These are phyloP conservation scores for Druon quercuslanigerum DNA, from an alignment of 1,140 invertebrate species.

Conservation along the genomic window DNA sequence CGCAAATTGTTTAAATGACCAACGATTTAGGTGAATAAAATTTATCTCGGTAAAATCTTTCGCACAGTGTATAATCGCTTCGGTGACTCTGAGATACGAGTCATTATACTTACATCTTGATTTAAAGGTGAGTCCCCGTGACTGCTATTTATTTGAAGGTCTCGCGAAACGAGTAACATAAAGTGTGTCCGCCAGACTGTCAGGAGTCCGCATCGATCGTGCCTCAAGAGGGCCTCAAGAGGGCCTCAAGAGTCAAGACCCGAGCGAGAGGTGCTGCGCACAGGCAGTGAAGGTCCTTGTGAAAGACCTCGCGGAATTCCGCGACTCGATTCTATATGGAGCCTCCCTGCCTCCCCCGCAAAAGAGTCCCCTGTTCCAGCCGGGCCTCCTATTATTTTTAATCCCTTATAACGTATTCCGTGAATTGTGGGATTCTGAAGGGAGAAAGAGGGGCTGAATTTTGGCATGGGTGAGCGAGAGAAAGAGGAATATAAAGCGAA, in stretches of 20 bases:
- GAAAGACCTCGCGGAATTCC: constrained; percentile 54
- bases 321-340: constrained; percentile 40
- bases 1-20: constrained; percentile 1
- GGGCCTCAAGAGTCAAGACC: neutral
- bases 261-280: neutral
- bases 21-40: constrained; percentile 16
- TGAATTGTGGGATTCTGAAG: constrained; percentile 45
- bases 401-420: constrained; percentile 64
- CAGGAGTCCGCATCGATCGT: constrained; percentile 15
- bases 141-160: constrained; percentile 31
- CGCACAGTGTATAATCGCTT: constrained; percentile 21
- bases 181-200: constrained; percentile 26
- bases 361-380: constrained; percentile 42
- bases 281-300: neutral
- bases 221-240: neutral
- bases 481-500: constrained; percentile 61
- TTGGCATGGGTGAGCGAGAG: constrained; percentile 37
- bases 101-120: constrained; percentile 31
- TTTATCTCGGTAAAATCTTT: constrained; percentile 20
- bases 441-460: constrained; percentile 34
- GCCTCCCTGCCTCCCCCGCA: neutral
- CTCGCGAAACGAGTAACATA: constrained; percentile 24
- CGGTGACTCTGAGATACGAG: neutral
- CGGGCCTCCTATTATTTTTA: constrained; percentile 67
- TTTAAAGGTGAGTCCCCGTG: constrained; percentile 20